These are phyloP conservation scores for Xenopus petersii DNA, from an alignment of 2,797 vertebrate species.

Conservation along the genomic window DNA sequence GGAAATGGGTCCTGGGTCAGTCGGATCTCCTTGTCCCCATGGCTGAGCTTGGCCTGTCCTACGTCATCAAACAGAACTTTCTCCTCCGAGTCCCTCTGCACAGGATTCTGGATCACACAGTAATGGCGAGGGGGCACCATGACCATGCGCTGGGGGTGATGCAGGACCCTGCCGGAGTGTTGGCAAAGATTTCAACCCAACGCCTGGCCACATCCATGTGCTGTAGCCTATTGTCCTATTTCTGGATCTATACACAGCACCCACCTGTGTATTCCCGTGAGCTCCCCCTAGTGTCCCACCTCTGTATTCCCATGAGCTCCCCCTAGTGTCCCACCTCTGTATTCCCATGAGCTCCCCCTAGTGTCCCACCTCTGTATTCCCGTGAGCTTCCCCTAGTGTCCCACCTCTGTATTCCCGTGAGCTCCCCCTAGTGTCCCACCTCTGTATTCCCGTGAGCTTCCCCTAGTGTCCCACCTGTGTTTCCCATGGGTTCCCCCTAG, in stretches of 20 bases:
- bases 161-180: constrained; percentile 70
- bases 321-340: too few species aligned
- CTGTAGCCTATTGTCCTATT: background rate
- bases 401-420: too few species aligned
- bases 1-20: constrained; percentile 86
- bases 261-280: too few species aligned
- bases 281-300: too few species aligned
- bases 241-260: background rate
- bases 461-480: too few species aligned
- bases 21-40: constrained; percentile 85
- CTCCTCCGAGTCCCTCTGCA: constrained; percentile 60
- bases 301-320: too few species aligned
- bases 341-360: too few species aligned
- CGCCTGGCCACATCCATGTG: background rate
- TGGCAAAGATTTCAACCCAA: background rate
- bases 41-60: constrained; percentile 83
- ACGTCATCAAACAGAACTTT: constrained; percentile 65
- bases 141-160: constrained; percentile 73
- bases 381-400: too few species aligned
- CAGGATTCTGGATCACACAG: constrained; percentile 79
- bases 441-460: too few species aligned
- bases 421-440: too few species aligned
- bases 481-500: too few species aligned
- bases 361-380: too few species aligned
- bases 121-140: constrained; percentile 85